phyloP scores from a whole-genome alignment of 2,113 vertebrate species.

The Oreochromis spilurus region DNA sequence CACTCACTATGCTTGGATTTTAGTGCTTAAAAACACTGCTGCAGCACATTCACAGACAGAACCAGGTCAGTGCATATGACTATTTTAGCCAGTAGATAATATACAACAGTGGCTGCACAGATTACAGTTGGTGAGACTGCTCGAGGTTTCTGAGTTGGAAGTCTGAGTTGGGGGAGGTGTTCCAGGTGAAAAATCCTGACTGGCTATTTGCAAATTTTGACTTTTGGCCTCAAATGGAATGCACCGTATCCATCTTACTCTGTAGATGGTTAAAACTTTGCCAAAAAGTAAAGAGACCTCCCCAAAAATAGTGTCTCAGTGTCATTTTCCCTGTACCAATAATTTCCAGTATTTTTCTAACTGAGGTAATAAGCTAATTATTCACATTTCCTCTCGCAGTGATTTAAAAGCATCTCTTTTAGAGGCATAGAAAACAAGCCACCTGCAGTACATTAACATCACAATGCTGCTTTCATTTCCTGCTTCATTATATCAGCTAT shows the following conservation, averaged over 20 bases:
- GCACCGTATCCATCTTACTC: rapidly evolving
- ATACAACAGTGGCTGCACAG: background rate
- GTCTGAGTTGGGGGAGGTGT: rapidly evolving
- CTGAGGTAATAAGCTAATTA: background rate
- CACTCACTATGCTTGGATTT: background rate
- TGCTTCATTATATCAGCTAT: background rate
- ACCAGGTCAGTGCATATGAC: background rate
- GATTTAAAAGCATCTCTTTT: background rate
- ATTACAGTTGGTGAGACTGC: background rate
- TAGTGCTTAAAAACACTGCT: background rate
- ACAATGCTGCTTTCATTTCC: background rate
- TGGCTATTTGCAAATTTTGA: background rate
- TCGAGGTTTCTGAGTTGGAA: rapidly evolving
- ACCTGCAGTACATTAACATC: background rate
- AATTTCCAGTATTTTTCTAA: background rate
- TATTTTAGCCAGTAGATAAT: background rate
- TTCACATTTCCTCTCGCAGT: background rate
- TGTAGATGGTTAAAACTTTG: background rate
- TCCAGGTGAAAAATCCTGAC: background rate
- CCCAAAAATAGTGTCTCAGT: background rate
- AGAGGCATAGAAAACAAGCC: background rate
- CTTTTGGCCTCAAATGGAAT: rapidly evolving
- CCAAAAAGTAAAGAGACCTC: background rate
- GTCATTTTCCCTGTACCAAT: background rate
- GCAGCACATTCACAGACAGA: background rate